Evolutionary conservation across 2,888 invertebrate species (phyloP), one percentile per base, ranked within the genome.

Genomic region (Didymodactylos carnosus): DNA sequence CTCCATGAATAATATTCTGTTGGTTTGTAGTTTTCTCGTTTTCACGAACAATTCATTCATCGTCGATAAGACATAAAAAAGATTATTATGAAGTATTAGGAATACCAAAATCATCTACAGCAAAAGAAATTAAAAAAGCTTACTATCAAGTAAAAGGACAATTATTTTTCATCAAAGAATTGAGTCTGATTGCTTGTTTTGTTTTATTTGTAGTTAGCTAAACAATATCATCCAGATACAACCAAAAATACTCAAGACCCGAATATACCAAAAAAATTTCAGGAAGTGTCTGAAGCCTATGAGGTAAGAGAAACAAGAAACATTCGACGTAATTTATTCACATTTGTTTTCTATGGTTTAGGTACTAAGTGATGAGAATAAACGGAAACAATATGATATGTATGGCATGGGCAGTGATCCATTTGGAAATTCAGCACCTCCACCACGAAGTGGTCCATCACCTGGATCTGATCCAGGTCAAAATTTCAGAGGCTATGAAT

Each of bases 221-320:
- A 98, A 82, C 90, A 97, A 80, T 94, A 91, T 83, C 98, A 99
- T 82, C 98, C 98, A 1, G 98, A 99, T 84, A 92, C 94, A 2
- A 97, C 94, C 82, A 97, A 95, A 84, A 29, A 62, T 19, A 62
- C n/a, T n/a, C n/a, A 35, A 35, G 62, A 62, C 19, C 35, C 62
- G 10, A 88, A 89, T 78, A 93, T 94, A 83, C 90, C 93, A 69
- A 88, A 95, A 11, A 95, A 94, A 83, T 99, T 99, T 83, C 95
- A 97, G 83, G 93, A 94, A 83, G 94, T 98, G 2, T 94, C 95
- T 0, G 97, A 99, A 85, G 98, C 98, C 0, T 99, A 99, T 84
- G 97, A 99, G 87, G 94, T n/a, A n/a, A n/a, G n/a, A n/a, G n/a
- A n/a, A n/a, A n/a, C n/a, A n/a, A n/a, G n/a, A n/a, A n/a, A n/a